A percentile compares a stretch with the other conserved stretches of the same genome.
Evolutionary conservation across 2,888 invertebrate species (phyloP).

Genomic region (Lissocephala sabroskyi): DNA sequence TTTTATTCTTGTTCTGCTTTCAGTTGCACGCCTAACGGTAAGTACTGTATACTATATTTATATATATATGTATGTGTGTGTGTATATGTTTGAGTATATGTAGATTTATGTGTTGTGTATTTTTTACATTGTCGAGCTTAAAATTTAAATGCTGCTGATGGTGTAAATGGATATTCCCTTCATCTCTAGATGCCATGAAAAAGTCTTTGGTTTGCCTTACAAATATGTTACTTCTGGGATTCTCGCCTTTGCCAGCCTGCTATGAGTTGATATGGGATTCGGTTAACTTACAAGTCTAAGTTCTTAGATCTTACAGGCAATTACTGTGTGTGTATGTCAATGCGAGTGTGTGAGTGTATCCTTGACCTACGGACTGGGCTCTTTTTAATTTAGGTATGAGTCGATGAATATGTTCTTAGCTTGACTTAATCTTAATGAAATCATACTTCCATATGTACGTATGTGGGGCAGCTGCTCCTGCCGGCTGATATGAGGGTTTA

Average conservation of each 20-base stretch:
- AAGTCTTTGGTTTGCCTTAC: conserved; percentile 72
- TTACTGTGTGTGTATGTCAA: conserved; percentile 28
- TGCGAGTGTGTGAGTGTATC: conserved; percentile 13
- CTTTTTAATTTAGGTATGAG: too few species aligned
- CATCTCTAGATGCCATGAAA: conserved; percentile 67
- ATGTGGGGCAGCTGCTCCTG: too few species aligned
- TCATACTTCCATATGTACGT: too few species aligned
- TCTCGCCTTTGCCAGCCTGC: conserved; percentile 5
- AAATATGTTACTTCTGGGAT: conserved; percentile 29
- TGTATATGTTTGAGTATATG: conserved; percentile 13
- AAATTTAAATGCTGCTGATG: conserved; percentile 7
- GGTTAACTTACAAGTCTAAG: conserved; percentile 27
- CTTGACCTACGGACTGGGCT: conserved; percentile 22
- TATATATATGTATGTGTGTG: conserved; percentile 20
- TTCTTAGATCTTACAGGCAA: conserved; percentile 52
- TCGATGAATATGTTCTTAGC: neutral
- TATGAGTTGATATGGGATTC: too few species aligned
- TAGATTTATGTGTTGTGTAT: conserved; percentile 47
- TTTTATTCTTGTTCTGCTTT: conserved; percentile 41
- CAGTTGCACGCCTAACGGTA: conserved; percentile 40
- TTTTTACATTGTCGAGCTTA: conserved; percentile 9
- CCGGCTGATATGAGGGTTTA: too few species aligned
- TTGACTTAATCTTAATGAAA: conserved; percentile 15
- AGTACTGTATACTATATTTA: conserved; percentile 28
- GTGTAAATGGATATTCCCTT: conserved; percentile 21